Percentiles rank a stretch among this genome's conserved stretches.
Conservation (phyloP, 1,140 invertebrate genomes). For the Cataglyphis hispanica region DNA sequence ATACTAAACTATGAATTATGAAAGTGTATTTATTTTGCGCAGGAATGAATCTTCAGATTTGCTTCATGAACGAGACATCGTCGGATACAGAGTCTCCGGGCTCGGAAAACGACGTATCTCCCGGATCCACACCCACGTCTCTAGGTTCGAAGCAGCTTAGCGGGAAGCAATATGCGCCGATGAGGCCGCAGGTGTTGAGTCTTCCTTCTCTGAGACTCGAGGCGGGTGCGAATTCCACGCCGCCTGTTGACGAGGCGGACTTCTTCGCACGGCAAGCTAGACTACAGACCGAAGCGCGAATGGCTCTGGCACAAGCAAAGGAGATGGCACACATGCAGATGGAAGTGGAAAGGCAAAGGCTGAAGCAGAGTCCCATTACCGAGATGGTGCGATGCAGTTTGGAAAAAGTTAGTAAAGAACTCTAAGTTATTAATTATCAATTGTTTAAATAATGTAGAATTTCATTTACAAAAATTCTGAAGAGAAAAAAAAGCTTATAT, state of each 20-base stretch:
- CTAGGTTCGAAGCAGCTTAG: conserved; percentile 68
- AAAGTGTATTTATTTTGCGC: conserved; percentile 73
- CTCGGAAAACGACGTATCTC: conserved; percentile 88
- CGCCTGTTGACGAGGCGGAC: conserved; percentile 88
- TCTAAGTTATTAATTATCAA: background rate
- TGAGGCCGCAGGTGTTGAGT: conserved; percentile 82
- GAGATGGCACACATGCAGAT: conserved; percentile 97
- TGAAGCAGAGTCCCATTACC: conserved; percentile 94
- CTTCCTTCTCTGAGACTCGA: conserved; percentile 82
- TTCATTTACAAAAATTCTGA: no score
- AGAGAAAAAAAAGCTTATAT: no score
- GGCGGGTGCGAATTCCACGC: conserved; percentile 75
- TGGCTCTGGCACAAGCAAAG: conserved; percentile 96
- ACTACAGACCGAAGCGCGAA: conserved; percentile 95
- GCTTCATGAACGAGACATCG: conserved; percentile 97
- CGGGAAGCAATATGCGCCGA: conserved; percentile 69
- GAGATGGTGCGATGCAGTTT: conserved; percentile 93
- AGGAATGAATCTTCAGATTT: conserved; percentile 97
- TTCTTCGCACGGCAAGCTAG: conserved; percentile 93
- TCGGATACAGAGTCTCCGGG: conserved; percentile 93
- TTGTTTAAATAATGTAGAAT: no score
- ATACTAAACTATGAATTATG: background rate
- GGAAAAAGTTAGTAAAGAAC: conserved; percentile 87
- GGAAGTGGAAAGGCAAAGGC: conserved; percentile 94
- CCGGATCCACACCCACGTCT: conserved; percentile 67